Evolutionary conservation across 1,140 invertebrate species (phyloP).

Genomic region (Drosophila arizonae): DNA sequence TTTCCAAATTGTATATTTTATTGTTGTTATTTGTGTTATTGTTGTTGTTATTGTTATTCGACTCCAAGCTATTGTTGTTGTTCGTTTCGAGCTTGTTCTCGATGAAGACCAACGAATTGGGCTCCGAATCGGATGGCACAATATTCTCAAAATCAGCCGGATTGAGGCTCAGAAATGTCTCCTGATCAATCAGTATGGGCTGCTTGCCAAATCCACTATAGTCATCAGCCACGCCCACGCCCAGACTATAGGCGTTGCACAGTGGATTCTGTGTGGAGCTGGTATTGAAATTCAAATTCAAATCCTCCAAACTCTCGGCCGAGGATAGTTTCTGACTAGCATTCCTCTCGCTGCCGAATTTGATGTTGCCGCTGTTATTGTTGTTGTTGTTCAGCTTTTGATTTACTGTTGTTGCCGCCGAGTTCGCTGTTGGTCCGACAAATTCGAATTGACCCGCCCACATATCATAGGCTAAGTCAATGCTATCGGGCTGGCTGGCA

Average conservation of each 20-base stretch:
- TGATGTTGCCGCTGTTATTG: slow-evolving; percentile 28
- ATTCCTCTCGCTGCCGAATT: slow-evolving; percentile 57
- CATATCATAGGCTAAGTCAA: slow-evolving; percentile 91
- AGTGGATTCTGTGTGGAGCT: slow-evolving; percentile 68
- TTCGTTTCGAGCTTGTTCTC: slow-evolving; percentile 75
- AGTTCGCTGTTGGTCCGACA: slow-evolving; percentile 84
- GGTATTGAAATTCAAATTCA: slow-evolving; percentile 79
- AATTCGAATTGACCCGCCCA: slow-evolving; percentile 94
- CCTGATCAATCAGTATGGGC: slow-evolving; percentile 80
- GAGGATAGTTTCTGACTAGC: slow-evolving; percentile 61
- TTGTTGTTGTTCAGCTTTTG: slow-evolving; percentile 54
- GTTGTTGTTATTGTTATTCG: slow-evolving; percentile 66
- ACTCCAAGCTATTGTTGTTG: slow-evolving; percentile 61
- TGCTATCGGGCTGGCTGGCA: slow-evolving; percentile 83
- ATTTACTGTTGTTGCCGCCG: slow-evolving; percentile 40
- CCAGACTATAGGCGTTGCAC: slow-evolving; percentile 71
- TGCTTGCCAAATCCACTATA: slow-evolving; percentile 65
- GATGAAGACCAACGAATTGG: slow-evolving; percentile 74
- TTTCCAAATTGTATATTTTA: slow-evolving; percentile 74
- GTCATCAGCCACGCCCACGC: slow-evolving; percentile 32
- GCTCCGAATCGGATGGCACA: slow-evolving; percentile 80
- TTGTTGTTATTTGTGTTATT: slow-evolving; percentile 53
- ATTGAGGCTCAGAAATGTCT: slow-evolving; percentile 81
- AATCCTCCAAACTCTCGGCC: slow-evolving; percentile 77
- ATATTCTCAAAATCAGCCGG: slow-evolving; percentile 81